Conservation (phyloP, 2,797 vertebrate species). For the Stomatorhinus walkeri region DNA sequence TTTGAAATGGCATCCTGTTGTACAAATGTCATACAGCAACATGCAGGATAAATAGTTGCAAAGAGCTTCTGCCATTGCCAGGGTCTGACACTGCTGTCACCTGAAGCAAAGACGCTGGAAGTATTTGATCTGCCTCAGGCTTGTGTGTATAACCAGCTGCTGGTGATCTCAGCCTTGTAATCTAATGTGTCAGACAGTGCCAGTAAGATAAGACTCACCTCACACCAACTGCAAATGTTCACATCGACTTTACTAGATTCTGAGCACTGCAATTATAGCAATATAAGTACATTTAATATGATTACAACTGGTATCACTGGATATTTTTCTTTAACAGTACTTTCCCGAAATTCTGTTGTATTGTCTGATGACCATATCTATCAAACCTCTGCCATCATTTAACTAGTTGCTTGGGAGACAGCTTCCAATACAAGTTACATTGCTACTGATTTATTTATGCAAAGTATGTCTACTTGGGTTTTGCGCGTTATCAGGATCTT, state of each 20-base stretch:
- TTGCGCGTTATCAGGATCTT: not conserved
- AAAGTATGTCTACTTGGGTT: not conserved
- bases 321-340: not conserved
- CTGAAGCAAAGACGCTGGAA: not conserved
- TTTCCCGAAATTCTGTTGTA: not conserved
- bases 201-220: not conserved
- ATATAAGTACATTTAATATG: not conserved
- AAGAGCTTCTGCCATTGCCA: not conserved
- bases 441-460: not conserved
- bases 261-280: not conserved
- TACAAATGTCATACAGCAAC: not conserved
- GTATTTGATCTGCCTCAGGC: not conserved
- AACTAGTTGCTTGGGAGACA: not conserved
- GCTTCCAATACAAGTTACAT: not conserved
- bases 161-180: not conserved
- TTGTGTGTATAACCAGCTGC: constrained; percentile 5
- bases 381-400: not conserved
- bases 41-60: not conserved
- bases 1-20: not conserved
- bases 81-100: not conserved
- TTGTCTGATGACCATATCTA: not conserved
- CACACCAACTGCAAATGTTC: not conserved
- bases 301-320: not conserved
- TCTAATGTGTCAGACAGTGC: not conserved
- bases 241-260: too few species aligned